These are phyloP conservation scores for Chaitophorus viminalis DNA, from an alignment of 2,888 invertebrate species.

Conservation along the genomic window DNA sequence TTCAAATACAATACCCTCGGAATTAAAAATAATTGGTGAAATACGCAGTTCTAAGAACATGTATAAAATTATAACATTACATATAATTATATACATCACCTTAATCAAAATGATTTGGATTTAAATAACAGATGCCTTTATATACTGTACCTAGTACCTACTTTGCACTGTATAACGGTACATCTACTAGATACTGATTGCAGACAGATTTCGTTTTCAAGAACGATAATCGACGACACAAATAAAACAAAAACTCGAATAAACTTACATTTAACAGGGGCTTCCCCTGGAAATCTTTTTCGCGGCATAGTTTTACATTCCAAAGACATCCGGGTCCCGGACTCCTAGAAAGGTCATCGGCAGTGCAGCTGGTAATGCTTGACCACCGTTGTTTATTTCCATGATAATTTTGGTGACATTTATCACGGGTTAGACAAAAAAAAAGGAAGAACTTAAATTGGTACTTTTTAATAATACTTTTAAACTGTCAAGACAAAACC, in stretches of 20 bases:
- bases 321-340: conserved; percentile 58
- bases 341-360: not conserved
- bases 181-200: too few relatives aligned
- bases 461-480: not conserved
- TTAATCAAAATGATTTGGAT: too few relatives aligned
- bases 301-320: conserved; percentile 55
- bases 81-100: too few relatives aligned
- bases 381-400: not conserved
- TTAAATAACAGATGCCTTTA: not conserved
- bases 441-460: too few relatives aligned
- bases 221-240: not conserved
- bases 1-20: too few relatives aligned
- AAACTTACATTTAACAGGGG: conserved; percentile 58
- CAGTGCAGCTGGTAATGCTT: not conserved
- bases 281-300: conserved; percentile 53
- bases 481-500: not conserved
- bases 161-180: not conserved
- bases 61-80: too few relatives aligned
- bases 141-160: too few relatives aligned
- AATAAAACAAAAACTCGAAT: not conserved
- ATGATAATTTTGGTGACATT: conserved; percentile 22
- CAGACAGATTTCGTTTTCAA: not conserved
- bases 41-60: too few relatives aligned
- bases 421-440: not conserved
- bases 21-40: not conserved